These are phyloP conservation scores for Morbakka virulenta DNA, from an alignment of 30 jellyfish, hydroid and myxozoan species.

Conservation along the genomic window DNA sequence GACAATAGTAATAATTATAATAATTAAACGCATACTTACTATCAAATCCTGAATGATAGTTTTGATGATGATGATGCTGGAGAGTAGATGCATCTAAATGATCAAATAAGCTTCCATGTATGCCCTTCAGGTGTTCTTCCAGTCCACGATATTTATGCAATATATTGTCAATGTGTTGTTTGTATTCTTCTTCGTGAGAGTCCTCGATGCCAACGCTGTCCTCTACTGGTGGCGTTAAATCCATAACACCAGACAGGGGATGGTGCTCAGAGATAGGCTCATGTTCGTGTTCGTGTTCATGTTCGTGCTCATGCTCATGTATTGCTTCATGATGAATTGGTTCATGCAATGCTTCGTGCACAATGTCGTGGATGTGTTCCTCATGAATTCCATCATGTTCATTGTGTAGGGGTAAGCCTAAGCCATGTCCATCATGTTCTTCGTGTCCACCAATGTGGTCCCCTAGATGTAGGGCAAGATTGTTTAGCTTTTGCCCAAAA, in stretches of 20 bases:
- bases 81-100: conserved; percentile 61
- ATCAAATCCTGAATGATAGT: conserved; percentile 87
- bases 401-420: not conserved
- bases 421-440: not conserved
- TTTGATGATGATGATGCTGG: conserved; percentile 78
- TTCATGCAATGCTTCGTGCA: not conserved
- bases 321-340: conserved; percentile 40
- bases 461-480: no score
- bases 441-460: not conserved
- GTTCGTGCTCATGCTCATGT: conserved; percentile 32
- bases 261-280: not conserved
- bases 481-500: no score
- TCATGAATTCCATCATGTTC: not conserved
- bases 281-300: conserved; percentile 42
- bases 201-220: conserved; percentile 78
- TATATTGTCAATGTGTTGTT: conserved; percentile 81
- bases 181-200: conserved; percentile 86
- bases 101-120: conserved; percentile 64
- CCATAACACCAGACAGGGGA: conserved; percentile 32
- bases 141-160: conserved; percentile 71
- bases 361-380: not conserved
- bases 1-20: no score
- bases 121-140: conserved; percentile 82
- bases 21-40: conserved; percentile 24
- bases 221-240: conserved; percentile 27